Percentiles rank a stretch among this genome's conserved stretches.
phyloP scores from a whole-genome alignment of 2,888 invertebrate genomes.

The Criorhina ranunculi region DNA sequence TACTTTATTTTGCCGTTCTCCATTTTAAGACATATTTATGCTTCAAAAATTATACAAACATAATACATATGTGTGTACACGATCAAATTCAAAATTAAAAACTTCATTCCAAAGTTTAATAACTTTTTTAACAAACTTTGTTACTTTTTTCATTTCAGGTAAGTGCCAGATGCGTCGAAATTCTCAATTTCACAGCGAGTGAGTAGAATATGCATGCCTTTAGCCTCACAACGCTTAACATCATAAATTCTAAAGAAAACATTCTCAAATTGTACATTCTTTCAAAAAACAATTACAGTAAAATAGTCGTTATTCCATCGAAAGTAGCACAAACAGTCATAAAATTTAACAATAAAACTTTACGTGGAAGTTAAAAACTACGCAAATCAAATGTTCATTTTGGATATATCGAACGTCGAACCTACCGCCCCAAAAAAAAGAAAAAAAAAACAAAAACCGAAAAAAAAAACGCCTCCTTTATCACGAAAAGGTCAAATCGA shows the following conservation, averaged over 20 bases:
- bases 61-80: too few relatives aligned
- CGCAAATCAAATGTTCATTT: slow-evolving; percentile 62
- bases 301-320: slow-evolving; percentile 26
- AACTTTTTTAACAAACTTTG: not conserved
- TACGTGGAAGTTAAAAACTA: slow-evolving; percentile 37
- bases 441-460: too few relatives aligned
- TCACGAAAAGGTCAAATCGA: slow-evolving; percentile 48
- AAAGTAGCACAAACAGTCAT: slow-evolving; percentile 13
- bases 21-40: too few relatives aligned
- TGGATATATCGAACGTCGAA: not conserved
- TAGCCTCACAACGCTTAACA: too few relatives aligned
- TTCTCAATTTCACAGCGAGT: slow-evolving; percentile 20
- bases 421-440: too few relatives aligned
- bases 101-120: too few relatives aligned
- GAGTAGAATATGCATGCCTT: slow-evolving; percentile 22
- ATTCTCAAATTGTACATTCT: slow-evolving; percentile 6
- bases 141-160: slow-evolving; percentile 53
- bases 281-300: slow-evolving; percentile 45
- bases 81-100: too few relatives aligned
- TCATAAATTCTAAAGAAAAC: slow-evolving; percentile 14
- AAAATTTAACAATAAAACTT: slow-evolving; percentile 44
- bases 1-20: too few relatives aligned
- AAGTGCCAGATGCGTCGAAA: slow-evolving; percentile 38
- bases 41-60: too few relatives aligned
- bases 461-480: not conserved